Base-by-base conservation (phyloP, 2,113 vertebrate genomes). In the Sula dactylatra region DNA sequence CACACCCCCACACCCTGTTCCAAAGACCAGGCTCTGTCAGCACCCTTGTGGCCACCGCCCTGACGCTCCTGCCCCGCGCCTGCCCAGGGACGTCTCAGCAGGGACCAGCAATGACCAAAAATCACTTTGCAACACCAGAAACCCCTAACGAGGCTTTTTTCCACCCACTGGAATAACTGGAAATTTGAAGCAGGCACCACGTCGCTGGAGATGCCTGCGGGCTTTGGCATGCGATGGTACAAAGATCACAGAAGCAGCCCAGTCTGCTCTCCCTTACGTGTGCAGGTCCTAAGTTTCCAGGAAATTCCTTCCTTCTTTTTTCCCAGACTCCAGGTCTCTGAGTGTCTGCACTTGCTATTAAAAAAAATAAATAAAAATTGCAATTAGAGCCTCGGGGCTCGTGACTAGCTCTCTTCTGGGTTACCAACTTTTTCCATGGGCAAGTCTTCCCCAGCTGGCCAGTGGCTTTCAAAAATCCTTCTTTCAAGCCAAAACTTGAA, bases 241-340 rank as follows among this genome's bases (percentile, higher is more conserved):
- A 59, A 73, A 74, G 55, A 27, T 36, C 25, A 42, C 4, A n/a
- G 27, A 42, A 29, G 58, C 27, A 55, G 82, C 32, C 16, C 7
- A 5, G 1, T 24, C 56, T 71, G 29, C 19, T 32, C 24, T 29
- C 34, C 29, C 26, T 52, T 6, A 20, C 0, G 0, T 16, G 25
- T 31, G 56, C 26, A 67, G 25, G 25, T 61, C 61, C 55, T 1
- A 4, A 32, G 26, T 47, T 76, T 21, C 42, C 26, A 42, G 32
- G 29, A 50, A 82, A 70, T 81, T 44, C 44, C 17, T 16, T 72
- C 38, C 31, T 74, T 82, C 12, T 27, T 47, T 49, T 49, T 20
- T 14, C 34, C 36, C 18, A 12, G 42, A 58, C 47, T 56, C 36
- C 70, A 52, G 16, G n/a, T 49, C n/a, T 15, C 44, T 0, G 2